Evolutionary conservation across 2,113 vertebrate genomes (phyloP), one percentile per base, ranked within the genome.

Genomic region (Zosterops pallidus): DNA sequence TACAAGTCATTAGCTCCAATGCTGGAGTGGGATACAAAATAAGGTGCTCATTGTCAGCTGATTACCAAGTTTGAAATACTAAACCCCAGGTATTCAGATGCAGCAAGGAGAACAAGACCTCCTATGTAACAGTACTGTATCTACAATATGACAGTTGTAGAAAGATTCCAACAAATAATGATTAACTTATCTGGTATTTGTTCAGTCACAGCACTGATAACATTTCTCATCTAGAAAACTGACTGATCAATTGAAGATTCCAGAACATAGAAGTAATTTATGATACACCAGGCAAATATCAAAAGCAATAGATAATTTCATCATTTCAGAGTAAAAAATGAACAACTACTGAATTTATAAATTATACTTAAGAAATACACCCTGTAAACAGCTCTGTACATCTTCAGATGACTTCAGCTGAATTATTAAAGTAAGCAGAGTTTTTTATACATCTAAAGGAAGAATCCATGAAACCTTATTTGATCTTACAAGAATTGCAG

Each of bases 1-100:
- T 96, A 95, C 62, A 95, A 96, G 83, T 95, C 89, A 97, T 96
- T 97, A 96, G 88, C 72, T 95, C 67, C 87, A 95, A 25, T n/a
- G 83, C 47, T 88, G 80, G 95, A 92, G 37, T 29, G 70, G 85
- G 70, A 28, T 50, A 91, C 64, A 97, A 96, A 84, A 97, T 97
- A 97, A 98, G 96, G 90, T 79, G 11, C 47, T 88, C 89, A 97
- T 83, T 98, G 96, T 98, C 84, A 92, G 52, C 65, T 86, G 83
- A 88, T 97, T 94, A 97, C 96, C 80, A 95, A 94, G 83, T 86
- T 81, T 94, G 96, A 98, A 98, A 98, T 62, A 96, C 95, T 96
- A 98, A 92, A 97, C 96, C 94, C 89, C 55, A 93, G 88, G 85
- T 93, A 97, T 96, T 95, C 94, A 88, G 87, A 94, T 65, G 91